A percentile compares a stretch with the other conserved stretches of the same genome.
phyloP scores from a whole-genome alignment of 2,888 invertebrate species.

The Cataglyphis cursor region DNA sequence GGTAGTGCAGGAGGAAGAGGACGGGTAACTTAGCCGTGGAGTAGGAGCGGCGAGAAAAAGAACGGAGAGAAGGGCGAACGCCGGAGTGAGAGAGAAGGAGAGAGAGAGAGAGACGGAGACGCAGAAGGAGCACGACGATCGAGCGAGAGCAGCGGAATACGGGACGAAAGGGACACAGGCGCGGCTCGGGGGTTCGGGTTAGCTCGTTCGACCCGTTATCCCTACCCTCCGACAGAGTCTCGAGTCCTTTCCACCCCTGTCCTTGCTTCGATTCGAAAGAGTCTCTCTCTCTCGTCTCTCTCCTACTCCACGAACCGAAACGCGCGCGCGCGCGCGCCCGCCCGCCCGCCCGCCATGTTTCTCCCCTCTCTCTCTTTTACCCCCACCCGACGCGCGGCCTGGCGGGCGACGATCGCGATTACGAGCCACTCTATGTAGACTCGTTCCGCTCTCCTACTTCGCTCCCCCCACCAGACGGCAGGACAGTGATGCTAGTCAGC shows the following conservation, averaged over 20 bases:
- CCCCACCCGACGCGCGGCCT: conserved; percentile 58
- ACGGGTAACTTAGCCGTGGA: conserved; percentile 30
- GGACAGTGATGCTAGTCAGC: conserved; percentile 81
- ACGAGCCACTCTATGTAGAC: conserved; percentile 80
- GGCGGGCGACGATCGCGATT: conserved; percentile 75
- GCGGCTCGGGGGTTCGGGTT: conserved; percentile 83
- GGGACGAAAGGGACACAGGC: conserved; percentile 66
- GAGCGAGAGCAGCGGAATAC: conserved; percentile 48
- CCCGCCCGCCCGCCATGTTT: conserved; percentile 40
- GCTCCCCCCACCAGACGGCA: conserved; percentile 75
- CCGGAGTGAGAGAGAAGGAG: conserved; percentile 38
- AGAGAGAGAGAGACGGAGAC: conserved; percentile 59
- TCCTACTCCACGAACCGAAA: not conserved
- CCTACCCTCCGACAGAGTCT: conserved; percentile 78
- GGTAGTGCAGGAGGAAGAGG: conserved; percentile 45
- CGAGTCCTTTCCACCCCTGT: conserved; percentile 77
- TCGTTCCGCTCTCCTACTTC: conserved; percentile 83
- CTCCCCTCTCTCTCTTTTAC: conserved; percentile 41
- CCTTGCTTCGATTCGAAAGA: conserved; percentile 81
- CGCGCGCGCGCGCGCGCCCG: conserved; percentile 6
- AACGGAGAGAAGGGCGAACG: not conserved
- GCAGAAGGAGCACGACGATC: conserved; percentile 10
- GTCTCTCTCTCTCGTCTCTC: conserved; percentile 42
- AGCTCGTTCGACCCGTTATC: conserved; percentile 87
- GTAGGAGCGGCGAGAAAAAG: conserved; percentile 27